Evolutionary conservation across 2,797 vertebrate species (phyloP), one percentile per base, ranked within the genome.

Genomic region (Paratrypauchen microcephalus): DNA sequence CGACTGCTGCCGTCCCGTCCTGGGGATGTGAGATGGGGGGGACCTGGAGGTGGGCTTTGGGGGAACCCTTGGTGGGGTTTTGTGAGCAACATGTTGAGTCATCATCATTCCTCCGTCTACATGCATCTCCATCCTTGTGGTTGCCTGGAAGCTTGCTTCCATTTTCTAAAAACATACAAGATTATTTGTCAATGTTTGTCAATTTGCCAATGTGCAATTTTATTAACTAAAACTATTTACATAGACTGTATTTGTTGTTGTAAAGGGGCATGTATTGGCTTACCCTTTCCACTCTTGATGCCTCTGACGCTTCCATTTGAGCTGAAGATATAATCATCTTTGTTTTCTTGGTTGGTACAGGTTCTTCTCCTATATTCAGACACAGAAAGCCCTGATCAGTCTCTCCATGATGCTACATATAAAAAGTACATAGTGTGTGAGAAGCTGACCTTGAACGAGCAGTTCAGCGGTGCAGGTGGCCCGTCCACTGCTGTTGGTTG

Each of bases 391-490:
- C 50, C 2, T n/a, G 18, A 18, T 65, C 11, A 65, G 26, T 28
- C 47, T 19, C 24, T 45, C 5, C 21, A 26, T 23, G 13, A 63
- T 2, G 13, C 16, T 5, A 61, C 59, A 61, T 36, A 19, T 58
- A 28, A 36, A 23, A 59, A 41, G n/a, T 11, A 13, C 21, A 23
- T 9, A 41, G n/a, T 6, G 24, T 64, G 9, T 65, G 16, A 18
- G 11, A 50, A 15, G 19, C 69, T 86, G 85, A 97, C 97, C 96
- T 93, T 97, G 96, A 92, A 99, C 95, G 70, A 96, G 91, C 69
- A 99, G 90, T 83, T 99, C 97, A 2, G 96, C 95, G 65, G 97
- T 98, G 66, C 96, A 99, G 80, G 98, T 99, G 81, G 98, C 97
- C 68, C 98, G 95, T 88, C 98, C 98, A 54, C 97, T 94, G 54